Evolutionary conservation across 2,888 invertebrate genomes (phyloP), one percentile per base, ranked within the genome.

Genomic region (Epiblema foenella): DNA sequence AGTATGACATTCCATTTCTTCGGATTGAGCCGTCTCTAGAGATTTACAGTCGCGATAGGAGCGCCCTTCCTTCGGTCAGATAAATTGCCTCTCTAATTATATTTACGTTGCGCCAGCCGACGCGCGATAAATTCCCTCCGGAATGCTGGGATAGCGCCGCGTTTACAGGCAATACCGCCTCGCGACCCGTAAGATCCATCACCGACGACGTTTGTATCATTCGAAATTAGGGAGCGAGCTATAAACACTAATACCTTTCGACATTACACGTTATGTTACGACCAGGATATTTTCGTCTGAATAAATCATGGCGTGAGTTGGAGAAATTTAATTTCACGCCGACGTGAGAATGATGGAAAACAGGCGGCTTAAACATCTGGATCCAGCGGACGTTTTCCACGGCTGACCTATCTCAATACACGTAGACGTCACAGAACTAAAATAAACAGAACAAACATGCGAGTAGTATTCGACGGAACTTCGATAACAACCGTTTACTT

Each of bases 31-130:
- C 88, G 89, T 92, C 91, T 85, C 84, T 83, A 75, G 80, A 91
- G 91, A 92, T 92, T 91, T 89, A 93, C 88, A 79, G 85, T 86
- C 79, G 83, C 85, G 90, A 91, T 90, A 89, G 85, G 83, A 81
- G 88, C 87, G 89, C 90, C 89, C 91, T 90, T 91, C 91, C 91
- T 88, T 86, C 85, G 88, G 80, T 79, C 90, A 91, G 91, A 93
- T 91, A 91, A 91, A 93, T 92, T 87, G 90, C 89, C 87, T 83
- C 89, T 91, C 89, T 93, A 92, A 93, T 93, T 93, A 93, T 93
- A 93, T 92, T 93, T 92, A 93, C 92, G 90, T 89, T 87, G 90
- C 88, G 89, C 87, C 89, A 85, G 84, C 81, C 87, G 89, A 85
- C 87, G 84, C 83, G 84, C 88, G 83, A 91, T 93, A 92, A 91